phyloP scores from a whole-genome alignment of 2,113 vertebrate species.

The Dendropsophus ebraccatus region DNA sequence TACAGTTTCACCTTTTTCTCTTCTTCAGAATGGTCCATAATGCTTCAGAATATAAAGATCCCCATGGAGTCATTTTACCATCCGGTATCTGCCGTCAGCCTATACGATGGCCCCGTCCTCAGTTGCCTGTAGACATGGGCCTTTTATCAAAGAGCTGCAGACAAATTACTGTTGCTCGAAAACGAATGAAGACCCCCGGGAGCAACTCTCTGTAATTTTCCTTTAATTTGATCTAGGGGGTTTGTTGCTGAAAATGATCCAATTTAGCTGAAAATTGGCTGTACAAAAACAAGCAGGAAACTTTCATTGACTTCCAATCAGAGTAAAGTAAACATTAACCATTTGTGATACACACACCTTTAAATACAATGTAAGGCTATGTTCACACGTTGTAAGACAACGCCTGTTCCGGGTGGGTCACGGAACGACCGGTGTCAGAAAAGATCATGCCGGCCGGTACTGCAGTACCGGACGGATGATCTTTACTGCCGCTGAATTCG shows the following conservation, averaged over 20 bases:
- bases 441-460: too few species aligned
- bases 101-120: background rate
- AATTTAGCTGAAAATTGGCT: background rate
- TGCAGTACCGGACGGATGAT: too few species aligned
- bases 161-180: conserved; percentile 15
- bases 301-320: background rate
- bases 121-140: background rate
- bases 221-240: conserved; percentile 19
- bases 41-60: too few species aligned
- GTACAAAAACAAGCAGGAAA: background rate
- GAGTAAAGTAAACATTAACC: background rate
- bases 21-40: too few species aligned
- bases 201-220: background rate
- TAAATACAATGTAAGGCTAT: too few species aligned
- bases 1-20: too few species aligned
- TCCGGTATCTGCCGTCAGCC: background rate
- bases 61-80: background rate
- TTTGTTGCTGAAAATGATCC: conserved; percentile 4
- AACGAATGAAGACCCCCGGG: conserved; percentile 20
- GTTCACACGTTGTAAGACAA: too few species aligned
- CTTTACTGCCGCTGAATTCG: too few species aligned
- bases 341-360: background rate
- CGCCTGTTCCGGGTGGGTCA: too few species aligned
- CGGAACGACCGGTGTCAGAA: too few species aligned
- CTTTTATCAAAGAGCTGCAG: background rate